Base-by-base conservation (phyloP, 2,113 vertebrate species). In the Lophura nycthemera region DNA sequence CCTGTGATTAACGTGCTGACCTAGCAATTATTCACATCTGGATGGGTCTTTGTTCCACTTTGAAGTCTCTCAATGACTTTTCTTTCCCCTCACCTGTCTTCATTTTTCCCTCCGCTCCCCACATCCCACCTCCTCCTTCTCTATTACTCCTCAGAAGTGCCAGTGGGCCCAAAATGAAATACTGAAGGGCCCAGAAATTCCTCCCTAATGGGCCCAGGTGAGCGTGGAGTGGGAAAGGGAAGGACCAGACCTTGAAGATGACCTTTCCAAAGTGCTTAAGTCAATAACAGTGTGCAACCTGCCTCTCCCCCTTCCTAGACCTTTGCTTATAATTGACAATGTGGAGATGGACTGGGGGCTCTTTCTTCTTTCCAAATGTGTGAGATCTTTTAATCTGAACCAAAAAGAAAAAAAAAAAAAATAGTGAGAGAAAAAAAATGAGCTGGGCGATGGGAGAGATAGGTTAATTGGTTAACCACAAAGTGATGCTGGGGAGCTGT, bases 21-120 rank as follows among this genome's bases (percentile, higher is more conserved):
- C 97, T 56, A 86, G 96, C 97, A 97, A 97, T 97, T 97, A 96
- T 86, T 91, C 96, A 97, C 97, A 97, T 97, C 96, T 97, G 97
- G 94, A 95, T 38, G 86, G 64, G 85, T 17, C 92, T 97, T 94
- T 94, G 83, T 92, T 94, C 87, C 4, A 72, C 97, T 97, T 97
- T 97, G 97, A 97, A 96, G 97, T 97, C 86, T 91, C 82, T 95
- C 93, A 96, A 92, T 97, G 76, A 84, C 95, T 92, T 94, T 76
- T 96, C 94, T 96, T 86, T 95, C 77, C 92, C 90, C 73, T 66
- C 71, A 93, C 95, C 93, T 93, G 91, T 83, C 95, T 92, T 93
- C 64, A 92, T 96, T 89, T 88, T 93, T 86, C 60, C 38, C 86
- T 81, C 11, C 0, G 13, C 2, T 7, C 32, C 43, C 89, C 76